Evolutionary conservation across 2,113 vertebrate species (phyloP), one percentile per base, ranked within the genome.

Genomic region (Serinus canaria): DNA sequence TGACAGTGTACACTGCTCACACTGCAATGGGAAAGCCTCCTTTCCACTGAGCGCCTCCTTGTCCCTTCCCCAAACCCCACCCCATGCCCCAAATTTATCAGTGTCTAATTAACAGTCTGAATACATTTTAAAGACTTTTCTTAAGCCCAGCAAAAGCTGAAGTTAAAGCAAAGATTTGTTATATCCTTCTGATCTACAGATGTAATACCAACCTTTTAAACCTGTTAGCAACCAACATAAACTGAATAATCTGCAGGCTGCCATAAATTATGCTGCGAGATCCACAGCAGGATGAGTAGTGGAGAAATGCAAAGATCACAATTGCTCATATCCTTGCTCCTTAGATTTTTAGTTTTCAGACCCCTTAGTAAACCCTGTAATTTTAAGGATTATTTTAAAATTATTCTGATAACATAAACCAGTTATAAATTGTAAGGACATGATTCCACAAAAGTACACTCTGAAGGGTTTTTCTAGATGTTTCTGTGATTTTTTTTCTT

Each of bases 381-480:
- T 96, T 98, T 84, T 68, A 72, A 79, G 69, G 33, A 87, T 94
- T 87, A 91, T 92, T 82, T 80, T n/a, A 22, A 66, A 60, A 73
- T 91, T 95, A 92, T 95, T 87, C 76, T 91, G 85, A 84, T 94
- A 94, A 95, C 37, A 81, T 16, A 94, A 95, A 94, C 59, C 58
- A 81, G 78, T 95, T 95, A 63, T 90, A 83, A 96, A 91, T 94
- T 96, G 4, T 95, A 96, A 96, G 83, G 62, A 94, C 49, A 66
- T 94, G 87, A 96, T 97, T 97, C 76, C 90, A 95, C 82, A 96
- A 89, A 97, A 62, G 10, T 44, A 52, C 27, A 15, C 31, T 95
- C 80, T 24, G 76, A 89, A 83, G 31, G 10, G 4, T 31, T 95
- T 94, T 87, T 87, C 87, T 69, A 76, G 53, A 64, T 91, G 60